phyloP scores from a whole-genome alignment of 2,113 vertebrate species.

The Acanthochromis polyacanthus region DNA sequence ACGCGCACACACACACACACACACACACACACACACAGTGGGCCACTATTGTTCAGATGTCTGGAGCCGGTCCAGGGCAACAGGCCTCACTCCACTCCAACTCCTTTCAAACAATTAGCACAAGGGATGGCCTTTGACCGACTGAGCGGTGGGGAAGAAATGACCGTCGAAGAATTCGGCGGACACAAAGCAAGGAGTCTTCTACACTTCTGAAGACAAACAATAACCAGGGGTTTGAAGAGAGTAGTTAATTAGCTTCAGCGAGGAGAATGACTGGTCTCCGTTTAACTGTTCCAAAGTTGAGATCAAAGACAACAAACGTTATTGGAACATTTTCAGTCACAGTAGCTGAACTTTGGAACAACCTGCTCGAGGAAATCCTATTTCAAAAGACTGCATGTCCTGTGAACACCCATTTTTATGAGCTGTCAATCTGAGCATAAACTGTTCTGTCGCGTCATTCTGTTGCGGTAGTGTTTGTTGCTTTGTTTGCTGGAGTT shows the following conservation, averaged over 20 bases:
- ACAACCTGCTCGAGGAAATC: slow-evolving; percentile 32
- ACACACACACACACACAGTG: slow-evolving; percentile 39
- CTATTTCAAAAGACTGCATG: slow-evolving; percentile 9
- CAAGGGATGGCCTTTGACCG: slow-evolving; percentile 65
- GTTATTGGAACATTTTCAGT: slow-evolving; percentile 24
- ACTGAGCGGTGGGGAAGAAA: slow-evolving; percentile 56
- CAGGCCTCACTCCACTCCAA: slow-evolving; percentile 58
- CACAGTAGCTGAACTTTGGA: slow-evolving; percentile 23
- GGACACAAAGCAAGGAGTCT: slow-evolving; percentile 50
- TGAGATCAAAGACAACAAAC: slow-evolving; percentile 46
- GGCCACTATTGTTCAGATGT: slow-evolving; percentile 57
- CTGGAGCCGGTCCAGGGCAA: slow-evolving; percentile 65
- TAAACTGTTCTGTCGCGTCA: not conserved
- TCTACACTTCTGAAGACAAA: slow-evolving; percentile 48
- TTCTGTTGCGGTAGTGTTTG: not conserved
- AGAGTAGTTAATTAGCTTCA: slow-evolving; percentile 47
- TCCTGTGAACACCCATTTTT: slow-evolving; percentile 10
- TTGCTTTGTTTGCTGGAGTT: too few species aligned
- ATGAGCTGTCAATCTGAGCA: slow-evolving; percentile 9
- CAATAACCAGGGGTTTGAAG: slow-evolving; percentile 33
- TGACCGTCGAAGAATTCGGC: slow-evolving; percentile 44
- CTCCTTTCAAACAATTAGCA: slow-evolving; percentile 69
- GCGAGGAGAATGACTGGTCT: slow-evolving; percentile 40
- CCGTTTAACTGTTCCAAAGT: slow-evolving; percentile 34
- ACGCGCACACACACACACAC: slow-evolving; percentile 6